Base-by-base conservation (phyloP, 2,888 invertebrate species). In the Amblyjoppa fuscipennis region DNA sequence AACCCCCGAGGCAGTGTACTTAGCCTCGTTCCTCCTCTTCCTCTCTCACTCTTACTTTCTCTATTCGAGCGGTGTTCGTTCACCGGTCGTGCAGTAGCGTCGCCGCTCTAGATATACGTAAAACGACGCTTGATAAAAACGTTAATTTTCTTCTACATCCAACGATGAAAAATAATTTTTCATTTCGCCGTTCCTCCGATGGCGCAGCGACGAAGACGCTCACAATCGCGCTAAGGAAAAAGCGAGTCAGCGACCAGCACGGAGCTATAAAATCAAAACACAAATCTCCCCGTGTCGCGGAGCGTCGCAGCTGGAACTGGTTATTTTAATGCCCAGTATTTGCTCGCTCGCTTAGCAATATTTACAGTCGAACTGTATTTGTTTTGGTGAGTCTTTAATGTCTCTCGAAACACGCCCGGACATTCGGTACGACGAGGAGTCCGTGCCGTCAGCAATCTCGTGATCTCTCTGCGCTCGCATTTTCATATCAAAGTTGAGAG, bases 1-100 rank as follows among this genome's bases (percentile, higher is more conserved):
- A 85, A 87, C 86, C 85, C 88, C 84, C 78, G 79, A 82, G 88
- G 87, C 81, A 73, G 81, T 87, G 85, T 85, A 83, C 86, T 88
- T 81, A 87, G 82, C 85, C 85, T 75, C 86, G 78, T 84, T 86
- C 71, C 34, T 77, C 77, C 76, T 74, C 77, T 56, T 71, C 75
- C 75, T 70, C 76, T 59, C 25, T 25, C 59, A 0, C 59, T 25
- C 41, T 53, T 69, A 49, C 28, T 76, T 76, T 68, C 41, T 41
- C 77, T 49, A 49, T 64, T 66, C 34, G 56, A 75, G 20, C 69
- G 69, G 34, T 53, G 45, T 74, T 70, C 80, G 81, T 83, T 75
- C 73, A 38, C 38, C 31, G 45, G 16, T 20, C 31, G n/a, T 25
- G 70, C 45, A 56, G 7, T 16, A 34, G 45, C 28, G 51, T 66